Evolutionary conservation across 2,113 vertebrate species (phyloP).

Genomic region (Laticauda colubrina): DNA sequence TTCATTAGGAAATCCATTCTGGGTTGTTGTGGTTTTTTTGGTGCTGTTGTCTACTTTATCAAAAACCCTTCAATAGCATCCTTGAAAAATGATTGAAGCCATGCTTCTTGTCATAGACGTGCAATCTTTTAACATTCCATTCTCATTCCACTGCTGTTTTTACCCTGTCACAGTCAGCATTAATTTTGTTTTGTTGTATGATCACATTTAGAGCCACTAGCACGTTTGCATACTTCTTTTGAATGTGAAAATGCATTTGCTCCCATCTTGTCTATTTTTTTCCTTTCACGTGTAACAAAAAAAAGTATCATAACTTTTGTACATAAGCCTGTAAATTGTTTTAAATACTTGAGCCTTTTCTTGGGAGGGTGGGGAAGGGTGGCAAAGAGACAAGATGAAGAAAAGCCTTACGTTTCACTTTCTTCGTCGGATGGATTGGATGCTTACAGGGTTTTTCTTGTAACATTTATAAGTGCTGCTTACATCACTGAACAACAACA

Average conservation of each 20-base stretch:
- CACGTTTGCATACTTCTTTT: conserved; percentile 79
- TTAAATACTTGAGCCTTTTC: conserved; percentile 99
- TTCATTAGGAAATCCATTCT: conserved; percentile 88
- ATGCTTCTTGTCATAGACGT: conserved; percentile 90
- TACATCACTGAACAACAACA: conserved; percentile 93
- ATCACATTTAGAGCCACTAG: conserved; percentile 94
- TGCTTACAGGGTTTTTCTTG: conserved; percentile 99
- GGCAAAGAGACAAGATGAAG: conserved; percentile 89
- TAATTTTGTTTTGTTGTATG: conserved; percentile 70
- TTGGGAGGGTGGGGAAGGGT: conserved; percentile 74
- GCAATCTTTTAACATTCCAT: conserved; percentile 99
- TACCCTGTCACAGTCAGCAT: conserved; percentile 78
- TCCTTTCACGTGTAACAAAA: conserved; percentile 73
- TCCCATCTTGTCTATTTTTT: conserved; percentile 78
- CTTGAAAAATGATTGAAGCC: conserved; percentile 79
- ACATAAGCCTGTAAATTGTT: conserved; percentile 99
- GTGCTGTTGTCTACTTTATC: conserved; percentile 97
- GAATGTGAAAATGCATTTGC: conserved; percentile 92
- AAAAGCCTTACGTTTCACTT: conserved; percentile 99
- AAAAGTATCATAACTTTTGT: conserved; percentile 85
- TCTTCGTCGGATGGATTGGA: conserved; percentile 97
- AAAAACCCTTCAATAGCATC: conserved; percentile 85
- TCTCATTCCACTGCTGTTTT: conserved; percentile 78
- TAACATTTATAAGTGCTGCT: conserved; percentile 99
- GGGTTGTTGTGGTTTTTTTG: conserved; percentile 80